Base-by-base conservation (phyloP, 2,113 vertebrate species). In the Platysteira castanea region DNA sequence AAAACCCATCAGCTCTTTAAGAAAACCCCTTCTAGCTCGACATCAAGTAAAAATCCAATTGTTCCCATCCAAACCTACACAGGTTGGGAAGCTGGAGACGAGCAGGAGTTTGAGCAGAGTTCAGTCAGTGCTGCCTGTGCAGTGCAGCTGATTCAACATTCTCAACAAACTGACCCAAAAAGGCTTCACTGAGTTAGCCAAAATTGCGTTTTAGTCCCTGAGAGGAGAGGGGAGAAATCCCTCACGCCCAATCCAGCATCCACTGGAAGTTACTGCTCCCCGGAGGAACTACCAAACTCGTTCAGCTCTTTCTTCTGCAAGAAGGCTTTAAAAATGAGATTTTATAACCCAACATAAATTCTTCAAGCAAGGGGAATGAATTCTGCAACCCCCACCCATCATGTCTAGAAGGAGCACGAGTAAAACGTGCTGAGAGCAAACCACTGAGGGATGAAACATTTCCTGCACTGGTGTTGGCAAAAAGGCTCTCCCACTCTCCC, bases 171-270 rank as follows among this genome's bases (percentile, higher is more conserved):
- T 3, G 10, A 84, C 65, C 9, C 23, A 49, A 63, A 90, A 65
- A 33, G 2, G 18, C 18, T 24, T 39, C 61, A 13, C 16, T 54
- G 63, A 77, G 15, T 69, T 50, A 13, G 9, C 63, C 35, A 50
- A 49, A 28, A 77, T 4, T 63, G 33, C 46, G 53, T 64, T 78
- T 44, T 3, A 49, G 33, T 41, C 39, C 64, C 35, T 31, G 52
- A 67, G 46, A 57, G 63, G 63, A 74, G 81, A 20, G 50, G 35
- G 21, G 61, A 93, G 37, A 76, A 41, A n/a, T 33, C 46, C 49
- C 84, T 39, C 81, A 27, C 0, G 0, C 24, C 52, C 50, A 83
- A 11, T 1, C 35, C 39, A 4, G 53, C 4, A 63, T 12, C 69
- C 53, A 14, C 56, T 77, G 56, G 30, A 67, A 77, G 23, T 47